Percentiles rank a stretch among this genome's conserved stretches.
Evolutionary conservation across 2,113 vertebrate genomes (phyloP).

Genomic region (Thamnophis sirtalis): DNA sequence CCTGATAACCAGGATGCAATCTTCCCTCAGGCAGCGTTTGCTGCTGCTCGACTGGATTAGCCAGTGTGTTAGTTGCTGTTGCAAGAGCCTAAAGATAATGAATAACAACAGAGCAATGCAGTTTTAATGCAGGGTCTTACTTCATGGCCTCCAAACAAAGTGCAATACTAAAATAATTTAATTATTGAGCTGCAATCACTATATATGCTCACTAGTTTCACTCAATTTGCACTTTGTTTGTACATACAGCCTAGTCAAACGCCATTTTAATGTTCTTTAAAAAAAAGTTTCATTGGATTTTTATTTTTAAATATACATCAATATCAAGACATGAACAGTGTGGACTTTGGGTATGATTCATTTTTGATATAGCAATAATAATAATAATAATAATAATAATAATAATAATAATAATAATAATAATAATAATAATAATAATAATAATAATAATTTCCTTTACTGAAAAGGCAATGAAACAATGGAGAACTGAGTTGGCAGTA

Average conservation of each 20-base stretch:
- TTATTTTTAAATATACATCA: too few species aligned
- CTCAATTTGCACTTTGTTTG: background rate
- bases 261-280: background rate
- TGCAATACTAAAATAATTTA: background rate
- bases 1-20: conserved; percentile 1
- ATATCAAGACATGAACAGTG: too few species aligned
- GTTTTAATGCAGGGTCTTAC: conserved; percentile 4
- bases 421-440: too few species aligned
- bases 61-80: background rate
- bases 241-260: background rate
- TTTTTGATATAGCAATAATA: too few species aligned
- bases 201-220: background rate
- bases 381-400: too few species aligned
- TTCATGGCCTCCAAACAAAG: background rate
- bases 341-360: too few species aligned
- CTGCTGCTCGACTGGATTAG: conserved; percentile 24
- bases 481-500: too few species aligned
- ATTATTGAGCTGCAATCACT: background rate
- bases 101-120: background rate
- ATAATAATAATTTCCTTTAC: too few species aligned
- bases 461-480: too few species aligned
- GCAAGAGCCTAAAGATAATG: background rate
- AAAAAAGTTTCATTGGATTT: too few species aligned
- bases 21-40: conserved; percentile 6
- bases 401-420: too few species aligned